Evolutionary conservation across 2,888 invertebrate genomes (phyloP).

Genomic region (Heliconius ethilla): DNA sequence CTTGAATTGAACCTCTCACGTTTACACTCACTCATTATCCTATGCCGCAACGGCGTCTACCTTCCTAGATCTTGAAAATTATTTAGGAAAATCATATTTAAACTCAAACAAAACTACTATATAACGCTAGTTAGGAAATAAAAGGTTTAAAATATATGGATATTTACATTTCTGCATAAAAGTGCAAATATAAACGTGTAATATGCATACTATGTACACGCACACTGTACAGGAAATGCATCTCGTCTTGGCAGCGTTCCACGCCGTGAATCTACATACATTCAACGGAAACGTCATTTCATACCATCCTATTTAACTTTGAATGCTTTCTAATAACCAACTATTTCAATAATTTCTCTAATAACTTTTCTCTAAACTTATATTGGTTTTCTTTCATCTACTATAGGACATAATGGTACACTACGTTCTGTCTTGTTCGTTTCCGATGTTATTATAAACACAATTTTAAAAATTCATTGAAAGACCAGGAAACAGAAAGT

Average conservation of each 20-base stretch:
- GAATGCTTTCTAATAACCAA: background rate
- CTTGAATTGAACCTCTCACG: too few relatives aligned
- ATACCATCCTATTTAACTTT: slow-evolving; percentile 24
- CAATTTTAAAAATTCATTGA: background rate
- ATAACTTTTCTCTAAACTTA: background rate
- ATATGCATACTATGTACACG: background rate
- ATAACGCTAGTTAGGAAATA: background rate
- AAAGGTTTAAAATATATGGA: too few relatives aligned
- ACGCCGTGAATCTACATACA: slow-evolving; percentile 24
- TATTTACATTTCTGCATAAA: background rate
- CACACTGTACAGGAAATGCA: slow-evolving; percentile 34
- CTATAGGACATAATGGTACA: background rate
- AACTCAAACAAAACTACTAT: background rate
- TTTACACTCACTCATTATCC: background rate
- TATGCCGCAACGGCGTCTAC: background rate
- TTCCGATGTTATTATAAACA: background rate
- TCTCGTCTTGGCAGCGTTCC: slow-evolving; percentile 34
- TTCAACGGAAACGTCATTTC: slow-evolving; percentile 37
- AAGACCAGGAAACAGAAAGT: background rate
- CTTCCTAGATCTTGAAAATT: background rate
- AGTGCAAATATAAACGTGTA: slow-evolving; percentile 3
- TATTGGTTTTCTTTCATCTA: background rate
- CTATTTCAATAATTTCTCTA: background rate
- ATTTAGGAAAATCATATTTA: background rate
- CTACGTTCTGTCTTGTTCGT: background rate